Evolutionary conservation across 1,140 invertebrate species (phyloP).

Genomic region (Papilio polytes): DNA sequence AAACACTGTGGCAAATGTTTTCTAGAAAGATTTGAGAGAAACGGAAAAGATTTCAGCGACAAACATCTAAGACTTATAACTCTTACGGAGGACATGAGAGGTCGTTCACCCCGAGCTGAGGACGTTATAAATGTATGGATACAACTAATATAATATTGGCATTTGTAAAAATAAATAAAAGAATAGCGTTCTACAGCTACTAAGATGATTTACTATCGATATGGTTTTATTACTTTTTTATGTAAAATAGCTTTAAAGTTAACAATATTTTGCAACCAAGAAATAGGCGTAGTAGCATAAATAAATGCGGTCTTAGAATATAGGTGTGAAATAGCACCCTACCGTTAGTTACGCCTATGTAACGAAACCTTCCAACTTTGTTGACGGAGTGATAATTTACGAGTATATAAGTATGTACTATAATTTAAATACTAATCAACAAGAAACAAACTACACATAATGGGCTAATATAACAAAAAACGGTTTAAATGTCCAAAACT

Average conservation of each 20-base stretch:
- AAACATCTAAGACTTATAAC: constrained; percentile 53
- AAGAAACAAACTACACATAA: too few species aligned
- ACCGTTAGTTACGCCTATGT: constrained; percentile 18
- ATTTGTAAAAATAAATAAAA: background rate
- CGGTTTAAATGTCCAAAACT: too few species aligned
- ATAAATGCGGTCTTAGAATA: background rate
- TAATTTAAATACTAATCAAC: background rate
- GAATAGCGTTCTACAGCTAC: background rate
- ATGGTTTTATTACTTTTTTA: background rate
- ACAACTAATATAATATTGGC: background rate
- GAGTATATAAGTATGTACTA: background rate
- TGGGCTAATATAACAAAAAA: too few species aligned
- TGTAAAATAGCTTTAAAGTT: background rate
- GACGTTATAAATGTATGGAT: too few species aligned
- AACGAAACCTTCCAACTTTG: constrained; percentile 6
- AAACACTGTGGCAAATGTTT: constrained; percentile 1
- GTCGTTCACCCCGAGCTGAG: too few species aligned
- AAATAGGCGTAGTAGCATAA: background rate
- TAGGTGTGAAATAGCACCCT: constrained; percentile 17
- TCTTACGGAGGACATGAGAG: constrained; percentile 69
- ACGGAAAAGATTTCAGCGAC: constrained; percentile 39
- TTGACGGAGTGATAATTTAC: background rate
- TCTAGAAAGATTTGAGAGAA: constrained; percentile 35
- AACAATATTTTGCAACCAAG: background rate
- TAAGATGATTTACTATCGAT: background rate